phyloP scores from a whole-genome alignment of 2,888 invertebrate genomes.

The Tyria jacobaeae region DNA sequence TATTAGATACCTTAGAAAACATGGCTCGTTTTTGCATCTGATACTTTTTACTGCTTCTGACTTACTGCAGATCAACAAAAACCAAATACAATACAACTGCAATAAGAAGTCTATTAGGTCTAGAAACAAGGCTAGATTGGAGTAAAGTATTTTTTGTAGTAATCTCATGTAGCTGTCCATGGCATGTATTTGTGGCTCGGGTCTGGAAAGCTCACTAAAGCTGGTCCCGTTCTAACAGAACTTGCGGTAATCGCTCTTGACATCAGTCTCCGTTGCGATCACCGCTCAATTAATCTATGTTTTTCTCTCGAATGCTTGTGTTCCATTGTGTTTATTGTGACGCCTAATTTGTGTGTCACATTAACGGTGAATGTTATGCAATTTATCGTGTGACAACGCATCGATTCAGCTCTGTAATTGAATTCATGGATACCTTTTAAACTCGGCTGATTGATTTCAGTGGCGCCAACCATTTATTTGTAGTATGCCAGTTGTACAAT shows the following conservation, averaged over 20 bases:
- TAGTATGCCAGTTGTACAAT: slow-evolving; percentile 34
- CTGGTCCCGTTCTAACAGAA: slow-evolving; percentile 73
- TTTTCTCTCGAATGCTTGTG: slow-evolving; percentile 66
- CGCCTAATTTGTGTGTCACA: slow-evolving; percentile 53
- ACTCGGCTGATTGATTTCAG: slow-evolving; percentile 49
- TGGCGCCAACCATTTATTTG: slow-evolving; percentile 45
- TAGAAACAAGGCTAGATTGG: slow-evolving; percentile 54
- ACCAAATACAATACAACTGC: slow-evolving; percentile 38
- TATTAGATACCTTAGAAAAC: slow-evolving; percentile 34
- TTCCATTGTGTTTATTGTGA: slow-evolving; percentile 58
- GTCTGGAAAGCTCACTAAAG: slow-evolving; percentile 65
- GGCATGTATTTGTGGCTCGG: slow-evolving; percentile 55
- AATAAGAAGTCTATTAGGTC: slow-evolving; percentile 55
- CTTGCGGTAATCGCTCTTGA: slow-evolving; percentile 72
- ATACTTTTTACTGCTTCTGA: slow-evolving; percentile 30
- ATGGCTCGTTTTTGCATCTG: slow-evolving; percentile 31
- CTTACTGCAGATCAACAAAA: slow-evolving; percentile 46
- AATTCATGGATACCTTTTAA: slow-evolving; percentile 60
- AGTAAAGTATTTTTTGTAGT: slow-evolving; percentile 57
- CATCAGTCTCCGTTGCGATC: slow-evolving; percentile 59
- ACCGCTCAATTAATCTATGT: slow-evolving; percentile 66
- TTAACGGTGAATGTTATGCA: slow-evolving; percentile 71
- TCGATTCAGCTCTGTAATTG: slow-evolving; percentile 56
- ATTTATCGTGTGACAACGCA: slow-evolving; percentile 63
- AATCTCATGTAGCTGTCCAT: slow-evolving; percentile 59